A percentile compares a stretch with the other conserved stretches of the same genome.
Conservation (phyloP, 2,888 invertebrate species). For the Rhingia rostrata region DNA sequence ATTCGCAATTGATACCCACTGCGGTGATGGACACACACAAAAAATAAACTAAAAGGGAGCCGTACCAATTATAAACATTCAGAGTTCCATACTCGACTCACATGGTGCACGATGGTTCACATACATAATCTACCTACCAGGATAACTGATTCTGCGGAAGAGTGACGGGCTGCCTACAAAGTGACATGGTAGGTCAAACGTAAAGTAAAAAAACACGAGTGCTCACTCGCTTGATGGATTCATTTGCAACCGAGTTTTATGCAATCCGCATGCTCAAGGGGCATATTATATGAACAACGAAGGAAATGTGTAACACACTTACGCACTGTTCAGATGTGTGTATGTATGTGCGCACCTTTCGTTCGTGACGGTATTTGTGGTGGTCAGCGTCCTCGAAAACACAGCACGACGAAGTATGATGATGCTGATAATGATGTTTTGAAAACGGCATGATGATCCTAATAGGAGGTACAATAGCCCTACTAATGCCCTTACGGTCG, state of each 20-base stretch:
- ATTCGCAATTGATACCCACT: slow-evolving; percentile 45
- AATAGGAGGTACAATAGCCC: slow-evolving; percentile 18
- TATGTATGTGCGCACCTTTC: slow-evolving; percentile 17
- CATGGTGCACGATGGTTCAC: slow-evolving; percentile 4
- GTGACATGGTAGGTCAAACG: slow-evolving; percentile 64
- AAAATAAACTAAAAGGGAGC: slow-evolving; percentile 9
- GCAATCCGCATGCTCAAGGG: slow-evolving; percentile 6
- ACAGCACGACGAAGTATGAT: slow-evolving; percentile 9
- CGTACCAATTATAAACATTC: slow-evolving; percentile 61
- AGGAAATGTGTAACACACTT: slow-evolving; percentile 37
- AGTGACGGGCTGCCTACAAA: slow-evolving; percentile 42
- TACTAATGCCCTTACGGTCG: slow-evolving; percentile 44
- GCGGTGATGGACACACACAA: slow-evolving; percentile 48
- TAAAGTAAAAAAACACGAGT: slow-evolving; percentile 26
- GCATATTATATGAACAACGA: background rate
- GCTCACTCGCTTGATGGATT: slow-evolving; percentile 55
- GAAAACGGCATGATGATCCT: slow-evolving; percentile 35
- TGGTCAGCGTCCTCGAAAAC: slow-evolving; percentile 33
- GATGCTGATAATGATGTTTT: slow-evolving; percentile 37
- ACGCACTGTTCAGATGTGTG: slow-evolving; percentile 46
- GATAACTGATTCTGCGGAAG: slow-evolving; percentile 26
- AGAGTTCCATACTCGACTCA: slow-evolving; percentile 4
- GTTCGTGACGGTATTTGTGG: slow-evolving; percentile 13
- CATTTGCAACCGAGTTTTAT: slow-evolving; percentile 50
- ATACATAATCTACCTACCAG: slow-evolving; percentile 17